These are phyloP conservation scores for Salvelinus fontinalis DNA, from an alignment of 2,113 vertebrate genomes.

Conservation along the genomic window DNA sequence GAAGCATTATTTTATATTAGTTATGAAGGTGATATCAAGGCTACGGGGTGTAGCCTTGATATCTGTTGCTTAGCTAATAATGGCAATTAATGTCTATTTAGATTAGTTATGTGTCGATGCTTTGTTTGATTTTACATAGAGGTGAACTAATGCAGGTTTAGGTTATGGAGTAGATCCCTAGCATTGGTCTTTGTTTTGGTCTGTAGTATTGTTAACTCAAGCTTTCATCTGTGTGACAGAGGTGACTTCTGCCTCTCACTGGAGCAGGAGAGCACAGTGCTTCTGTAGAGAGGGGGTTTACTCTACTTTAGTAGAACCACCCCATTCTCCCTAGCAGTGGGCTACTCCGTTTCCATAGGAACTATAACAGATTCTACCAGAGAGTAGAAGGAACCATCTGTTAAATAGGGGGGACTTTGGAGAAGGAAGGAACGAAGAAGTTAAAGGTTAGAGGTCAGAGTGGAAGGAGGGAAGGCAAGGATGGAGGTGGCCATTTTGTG, in stretches of 20 bases:
- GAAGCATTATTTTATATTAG: no score
- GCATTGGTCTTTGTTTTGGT: background rate
- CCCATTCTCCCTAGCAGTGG: slow-evolving; percentile 42
- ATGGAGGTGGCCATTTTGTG: slow-evolving; percentile 25
- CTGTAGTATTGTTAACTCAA: slow-evolving; percentile 14
- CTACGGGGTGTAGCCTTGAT: no score
- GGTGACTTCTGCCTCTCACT: slow-evolving; percentile 49
- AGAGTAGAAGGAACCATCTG: slow-evolving; percentile 41
- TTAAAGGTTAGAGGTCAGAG: background rate
- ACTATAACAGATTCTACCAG: slow-evolving; percentile 15
- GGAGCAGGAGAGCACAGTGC: slow-evolving; percentile 45
- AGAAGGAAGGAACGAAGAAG: background rate
- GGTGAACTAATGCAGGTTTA: no score
- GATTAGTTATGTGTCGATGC: no score
- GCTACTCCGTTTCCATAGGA: slow-evolving; percentile 40
- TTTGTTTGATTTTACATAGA: no score
- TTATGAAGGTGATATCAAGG: no score
- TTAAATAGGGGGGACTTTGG: slow-evolving; percentile 27
- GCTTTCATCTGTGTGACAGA: slow-evolving; percentile 58
- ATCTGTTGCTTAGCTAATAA: no score
- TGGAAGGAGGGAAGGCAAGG: background rate
- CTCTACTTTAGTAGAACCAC: background rate
- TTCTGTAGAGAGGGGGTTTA: background rate
- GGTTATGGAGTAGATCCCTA: no score
- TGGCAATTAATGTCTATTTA: no score